phyloP scores from a whole-genome alignment of 2,888 invertebrate species.

The Pandemis corylana region DNA sequence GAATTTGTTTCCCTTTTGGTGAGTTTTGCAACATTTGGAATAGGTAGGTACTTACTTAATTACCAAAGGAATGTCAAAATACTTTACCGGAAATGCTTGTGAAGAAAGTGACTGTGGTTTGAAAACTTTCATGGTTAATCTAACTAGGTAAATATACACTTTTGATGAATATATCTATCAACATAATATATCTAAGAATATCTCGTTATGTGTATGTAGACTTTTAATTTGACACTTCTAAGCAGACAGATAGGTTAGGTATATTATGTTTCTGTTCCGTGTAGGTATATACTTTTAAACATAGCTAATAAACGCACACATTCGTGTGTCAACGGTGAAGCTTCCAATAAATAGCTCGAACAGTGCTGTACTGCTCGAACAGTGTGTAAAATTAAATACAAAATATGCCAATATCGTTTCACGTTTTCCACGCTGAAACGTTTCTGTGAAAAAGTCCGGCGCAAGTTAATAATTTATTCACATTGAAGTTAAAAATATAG shows the following conservation, averaged over 20 bases:
- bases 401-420: conserved; percentile 19
- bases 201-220: no score
- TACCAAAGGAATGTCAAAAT: neutral
- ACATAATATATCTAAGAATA: no score
- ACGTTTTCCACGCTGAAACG: conserved; percentile 17
- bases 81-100: neutral
- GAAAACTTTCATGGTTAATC: neutral
- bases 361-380: conserved; percentile 8
- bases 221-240: no score
- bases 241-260: no score
- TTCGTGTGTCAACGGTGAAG: neutral
- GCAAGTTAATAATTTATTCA: conserved; percentile 35
- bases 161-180: no score
- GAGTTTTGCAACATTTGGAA: neutral
- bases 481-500: conserved; percentile 42
- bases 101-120: neutral
- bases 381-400: conserved; percentile 21
- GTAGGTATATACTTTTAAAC: neutral
- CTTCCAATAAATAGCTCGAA: neutral
- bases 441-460: conserved; percentile 20
- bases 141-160: neutral
- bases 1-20: neutral
- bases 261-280: no score
- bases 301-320: neutral
- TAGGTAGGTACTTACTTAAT: neutral